A percentile compares a stretch with the other conserved stretches of the same genome.
Evolutionary conservation across 2,797 vertebrate genomes (phyloP).

Genomic region (Anableps anableps): DNA sequence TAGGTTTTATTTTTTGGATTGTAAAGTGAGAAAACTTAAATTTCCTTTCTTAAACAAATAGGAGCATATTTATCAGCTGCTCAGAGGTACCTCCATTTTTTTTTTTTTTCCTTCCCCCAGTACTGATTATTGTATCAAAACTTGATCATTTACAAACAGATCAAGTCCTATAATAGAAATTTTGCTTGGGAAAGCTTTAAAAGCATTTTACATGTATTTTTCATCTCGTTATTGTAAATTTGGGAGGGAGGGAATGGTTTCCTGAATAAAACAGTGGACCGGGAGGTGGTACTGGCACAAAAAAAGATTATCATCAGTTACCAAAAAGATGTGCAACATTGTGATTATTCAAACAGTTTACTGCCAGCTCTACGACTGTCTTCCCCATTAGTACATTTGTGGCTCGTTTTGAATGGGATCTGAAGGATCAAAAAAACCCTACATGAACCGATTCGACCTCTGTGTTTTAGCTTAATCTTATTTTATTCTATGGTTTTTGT

Average conservation of each 20-base stretch:
- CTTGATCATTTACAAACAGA: too few relatives aligned
- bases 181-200: too few relatives aligned
- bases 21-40: background rate
- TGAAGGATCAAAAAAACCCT: background rate
- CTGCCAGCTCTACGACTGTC: background rate
- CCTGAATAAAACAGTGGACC: background rate
- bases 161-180: too few relatives aligned
- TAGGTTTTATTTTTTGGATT: background rate
- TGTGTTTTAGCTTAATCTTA: background rate
- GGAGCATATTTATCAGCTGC: too few relatives aligned
- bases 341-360: background rate
- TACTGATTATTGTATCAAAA: too few relatives aligned
- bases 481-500: background rate
- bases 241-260: background rate
- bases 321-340: too few relatives aligned
- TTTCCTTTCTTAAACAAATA: background rate
- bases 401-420: background rate
- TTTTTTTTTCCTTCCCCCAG: too few relatives aligned
- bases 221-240: too few relatives aligned
- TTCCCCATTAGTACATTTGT: background rate
- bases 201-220: too few relatives aligned
- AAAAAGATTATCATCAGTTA: too few relatives aligned
- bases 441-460: background rate
- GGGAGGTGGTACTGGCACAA: background rate
- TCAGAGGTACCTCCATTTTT: too few relatives aligned